A percentile compares a stretch with the other conserved stretches of the same genome.
Evolutionary conservation across 2,888 invertebrate genomes (phyloP).

Genomic region (Tubulanus polymorphus): DNA sequence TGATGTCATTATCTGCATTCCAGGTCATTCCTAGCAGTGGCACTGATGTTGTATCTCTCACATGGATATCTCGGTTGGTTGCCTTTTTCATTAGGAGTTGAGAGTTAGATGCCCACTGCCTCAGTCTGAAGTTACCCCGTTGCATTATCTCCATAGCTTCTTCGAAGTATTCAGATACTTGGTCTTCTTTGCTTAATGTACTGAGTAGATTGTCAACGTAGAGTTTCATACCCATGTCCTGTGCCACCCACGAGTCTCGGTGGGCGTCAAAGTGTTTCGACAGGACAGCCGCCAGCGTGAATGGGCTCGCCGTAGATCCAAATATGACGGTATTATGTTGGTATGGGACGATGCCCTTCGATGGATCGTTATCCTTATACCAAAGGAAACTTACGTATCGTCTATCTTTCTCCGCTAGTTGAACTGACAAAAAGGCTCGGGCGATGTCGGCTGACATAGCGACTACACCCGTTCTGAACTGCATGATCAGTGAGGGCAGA

Average conservation of each 20-base stretch:
- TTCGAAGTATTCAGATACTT: background rate
- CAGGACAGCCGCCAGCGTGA: background rate
- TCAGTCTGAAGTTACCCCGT: background rate
- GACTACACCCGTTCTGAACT: background rate
- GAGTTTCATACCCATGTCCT: background rate
- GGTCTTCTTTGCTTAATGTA: background rate
- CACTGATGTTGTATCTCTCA: background rate
- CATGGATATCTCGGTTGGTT: background rate
- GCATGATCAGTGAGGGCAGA: background rate
- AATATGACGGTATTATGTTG: conserved; percentile 10
- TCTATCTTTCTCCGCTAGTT: background rate
- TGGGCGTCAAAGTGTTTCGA: background rate
- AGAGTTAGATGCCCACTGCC: background rate
- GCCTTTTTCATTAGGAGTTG: background rate
- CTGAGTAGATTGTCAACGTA: background rate
- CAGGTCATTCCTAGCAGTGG: background rate
- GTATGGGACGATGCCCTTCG: conserved; percentile 3
- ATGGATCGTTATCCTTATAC: background rate
- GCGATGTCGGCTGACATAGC: background rate
- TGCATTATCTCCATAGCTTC: background rate
- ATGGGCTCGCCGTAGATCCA: conserved; percentile 8
- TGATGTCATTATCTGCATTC: background rate
- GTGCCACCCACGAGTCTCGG: background rate
- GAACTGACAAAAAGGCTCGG: background rate
- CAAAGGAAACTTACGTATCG: background rate